A percentile compares a stretch with the other conserved stretches of the same genome.
phyloP scores from a whole-genome alignment of 1,140 invertebrate genomes.

The Wasmannia auropunctata region DNA sequence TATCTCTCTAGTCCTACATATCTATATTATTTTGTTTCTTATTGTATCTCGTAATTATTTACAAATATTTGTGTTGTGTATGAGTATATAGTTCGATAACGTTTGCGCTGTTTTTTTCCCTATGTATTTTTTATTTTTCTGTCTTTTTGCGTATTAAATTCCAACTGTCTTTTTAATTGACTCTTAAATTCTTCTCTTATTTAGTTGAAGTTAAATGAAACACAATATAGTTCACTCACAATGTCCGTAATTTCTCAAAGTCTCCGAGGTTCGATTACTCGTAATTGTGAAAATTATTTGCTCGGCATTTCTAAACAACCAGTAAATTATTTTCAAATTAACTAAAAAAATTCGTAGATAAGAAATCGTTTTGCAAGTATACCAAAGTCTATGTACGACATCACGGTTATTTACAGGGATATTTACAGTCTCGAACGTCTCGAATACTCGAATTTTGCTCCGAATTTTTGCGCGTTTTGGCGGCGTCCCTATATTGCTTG shows the following conservation, averaged over 20 bases:
- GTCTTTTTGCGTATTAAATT: not conserved
- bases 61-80: not conserved
- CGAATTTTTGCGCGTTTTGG: not conserved
- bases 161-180: not conserved
- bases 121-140: not conserved
- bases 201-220: not conserved
- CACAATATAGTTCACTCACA: not conserved
- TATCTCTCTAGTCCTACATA: too few relatives aligned
- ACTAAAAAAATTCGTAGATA: not conserved
- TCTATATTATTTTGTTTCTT: not conserved
- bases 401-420: not conserved
- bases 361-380: not conserved
- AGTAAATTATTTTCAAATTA: not conserved
- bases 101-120: not conserved
- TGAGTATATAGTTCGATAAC: not conserved
- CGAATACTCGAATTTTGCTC: not conserved
- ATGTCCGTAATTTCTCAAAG: not conserved
- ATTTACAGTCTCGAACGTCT: not conserved
- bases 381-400: not conserved
- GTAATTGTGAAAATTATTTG: not conserved
- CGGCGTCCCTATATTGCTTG: not conserved
- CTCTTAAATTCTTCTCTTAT: not conserved
- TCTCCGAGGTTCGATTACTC: not conserved
- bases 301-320: not conserved
- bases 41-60: not conserved